Percentiles rank a stretch among this genome's conserved stretches.
phyloP scores from a whole-genome alignment of 2,888 invertebrate genomes.

The Trissolcus japonicus region DNA sequence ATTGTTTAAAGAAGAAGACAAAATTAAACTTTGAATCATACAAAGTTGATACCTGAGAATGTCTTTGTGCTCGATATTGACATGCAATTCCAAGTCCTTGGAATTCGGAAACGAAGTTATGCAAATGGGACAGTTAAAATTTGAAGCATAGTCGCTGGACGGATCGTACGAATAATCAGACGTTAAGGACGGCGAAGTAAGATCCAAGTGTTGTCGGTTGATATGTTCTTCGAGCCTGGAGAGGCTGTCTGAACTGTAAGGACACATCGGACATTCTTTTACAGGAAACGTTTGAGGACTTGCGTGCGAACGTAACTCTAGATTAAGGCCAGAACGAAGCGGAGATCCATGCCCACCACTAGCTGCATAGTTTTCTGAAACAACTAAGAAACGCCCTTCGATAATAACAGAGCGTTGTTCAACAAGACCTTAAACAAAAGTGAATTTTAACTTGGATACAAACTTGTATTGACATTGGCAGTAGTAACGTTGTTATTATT shows the following conservation, averaged over 20 bases:
- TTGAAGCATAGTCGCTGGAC: constrained; percentile 68
- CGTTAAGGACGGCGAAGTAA: constrained; percentile 84
- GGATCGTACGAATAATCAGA: constrained; percentile 65
- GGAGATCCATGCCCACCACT: constrained; percentile 83
- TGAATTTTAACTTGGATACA: too few relatives aligned
- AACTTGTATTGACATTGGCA: constrained; percentile 68
- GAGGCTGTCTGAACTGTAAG: constrained; percentile 85
- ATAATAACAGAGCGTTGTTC: too few relatives aligned
- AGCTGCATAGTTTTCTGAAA: constrained; percentile 69
- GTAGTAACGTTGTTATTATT: constrained; percentile 71
- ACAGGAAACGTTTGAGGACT: constrained; percentile 71
- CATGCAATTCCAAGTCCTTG: constrained; percentile 89
- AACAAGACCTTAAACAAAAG: too few relatives aligned
- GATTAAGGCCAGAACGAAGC: constrained; percentile 78
- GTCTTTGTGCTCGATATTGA: constrained; percentile 90
- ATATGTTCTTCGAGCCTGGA: constrained; percentile 88
- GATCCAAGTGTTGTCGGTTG: constrained; percentile 89
- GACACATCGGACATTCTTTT: constrained; percentile 85
- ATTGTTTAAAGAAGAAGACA: too few relatives aligned
- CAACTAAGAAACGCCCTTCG: constrained; percentile 43
- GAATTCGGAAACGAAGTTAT: constrained; percentile 83
- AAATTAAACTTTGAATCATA: too few relatives aligned
- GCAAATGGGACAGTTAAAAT: constrained; percentile 87
- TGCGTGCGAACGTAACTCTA: constrained; percentile 73
- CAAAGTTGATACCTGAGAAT: constrained; percentile 89